A percentile compares a stretch with the other conserved stretches of the same genome.
Conservation (phyloP, 2,113 vertebrate genomes). For the Gadus macrocephalus region DNA sequence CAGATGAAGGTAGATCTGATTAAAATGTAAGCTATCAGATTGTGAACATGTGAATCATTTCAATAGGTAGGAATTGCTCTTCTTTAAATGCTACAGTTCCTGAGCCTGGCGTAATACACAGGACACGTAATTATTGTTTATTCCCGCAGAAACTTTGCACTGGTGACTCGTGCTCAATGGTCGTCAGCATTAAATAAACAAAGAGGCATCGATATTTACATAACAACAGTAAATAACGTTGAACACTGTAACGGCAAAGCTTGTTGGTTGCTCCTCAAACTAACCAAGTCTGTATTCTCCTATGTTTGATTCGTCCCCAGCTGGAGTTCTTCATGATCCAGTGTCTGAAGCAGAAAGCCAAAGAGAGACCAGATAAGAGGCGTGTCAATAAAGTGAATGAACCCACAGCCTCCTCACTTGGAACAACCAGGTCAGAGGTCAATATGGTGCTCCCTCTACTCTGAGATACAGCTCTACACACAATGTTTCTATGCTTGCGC, state of each 20-base stretch:
- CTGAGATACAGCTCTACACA: not conserved
- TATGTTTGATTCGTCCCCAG: conserved; percentile 69
- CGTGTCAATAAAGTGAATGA: conserved; percentile 76
- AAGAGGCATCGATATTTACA: conserved; percentile 14
- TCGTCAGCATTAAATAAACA: too few species aligned
- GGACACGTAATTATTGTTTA: too few species aligned
- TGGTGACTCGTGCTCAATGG: too few species aligned
- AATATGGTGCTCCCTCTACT: not conserved
- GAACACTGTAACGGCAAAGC: conserved; percentile 1
- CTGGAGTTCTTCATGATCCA: conserved; percentile 98
- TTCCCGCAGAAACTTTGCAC: too few species aligned
- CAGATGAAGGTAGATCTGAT: too few species aligned
- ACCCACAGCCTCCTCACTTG: conserved; percentile 83
- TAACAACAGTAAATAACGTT: too few species aligned
- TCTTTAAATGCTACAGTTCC: too few species aligned
- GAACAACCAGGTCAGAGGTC: conserved; percentile 86
- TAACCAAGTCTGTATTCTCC: conserved; percentile 12
- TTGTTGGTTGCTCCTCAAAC: conserved; percentile 14
- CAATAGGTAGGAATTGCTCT: too few species aligned
- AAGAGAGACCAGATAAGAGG: conserved; percentile 87
- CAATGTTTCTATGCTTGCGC: too few species aligned
- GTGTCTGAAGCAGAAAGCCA: conserved; percentile 92
- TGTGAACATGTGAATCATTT: too few species aligned
- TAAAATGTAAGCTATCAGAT: too few species aligned
- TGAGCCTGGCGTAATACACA: too few species aligned